phyloP scores from a whole-genome alignment of 2,888 invertebrate genomes.

The Polylopha cassiicola region DNA sequence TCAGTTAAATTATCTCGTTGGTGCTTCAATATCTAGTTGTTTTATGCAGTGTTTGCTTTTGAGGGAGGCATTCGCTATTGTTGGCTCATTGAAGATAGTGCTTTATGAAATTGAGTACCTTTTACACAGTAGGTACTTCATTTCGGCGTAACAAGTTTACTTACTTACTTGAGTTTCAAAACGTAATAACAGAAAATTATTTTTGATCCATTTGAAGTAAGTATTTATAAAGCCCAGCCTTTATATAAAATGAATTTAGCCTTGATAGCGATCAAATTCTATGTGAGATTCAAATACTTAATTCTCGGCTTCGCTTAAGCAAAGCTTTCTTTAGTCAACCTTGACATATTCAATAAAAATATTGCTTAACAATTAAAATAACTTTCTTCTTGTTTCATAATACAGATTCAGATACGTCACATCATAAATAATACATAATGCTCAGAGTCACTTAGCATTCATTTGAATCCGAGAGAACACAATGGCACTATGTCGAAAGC shows the following conservation, averaged over 20 bases:
- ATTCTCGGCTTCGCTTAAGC: no score
- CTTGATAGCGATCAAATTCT: no score
- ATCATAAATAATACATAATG: slow-evolving; percentile 21
- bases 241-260: no score
- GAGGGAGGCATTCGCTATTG: slow-evolving; percentile 15
- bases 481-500: slow-evolving; percentile 22
- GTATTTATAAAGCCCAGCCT: no score
- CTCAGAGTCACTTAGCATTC: slow-evolving; percentile 20
- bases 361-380: slow-evolving; percentile 3
- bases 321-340: slow-evolving; percentile 1
- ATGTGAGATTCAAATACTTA: no score
- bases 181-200: no score
- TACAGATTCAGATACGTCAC: slow-evolving; percentile 19
- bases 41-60: slow-evolving; percentile 31
- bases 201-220: no score
- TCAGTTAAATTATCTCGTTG: slow-evolving; percentile 4
- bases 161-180: no score
- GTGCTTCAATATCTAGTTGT: slow-evolving; percentile 22
- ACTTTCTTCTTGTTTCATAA: slow-evolving; percentile 14
- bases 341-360: neutral
- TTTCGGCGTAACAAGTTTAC: no score
- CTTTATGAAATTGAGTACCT: slow-evolving; percentile 12
- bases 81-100: slow-evolving; percentile 7
- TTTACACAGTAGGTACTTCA: no score
- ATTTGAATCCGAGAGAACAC: slow-evolving; percentile 19